These are phyloP conservation scores for Lomographa bimaculata DNA, from an alignment of 2,888 invertebrate species.

Conservation along the genomic window DNA sequence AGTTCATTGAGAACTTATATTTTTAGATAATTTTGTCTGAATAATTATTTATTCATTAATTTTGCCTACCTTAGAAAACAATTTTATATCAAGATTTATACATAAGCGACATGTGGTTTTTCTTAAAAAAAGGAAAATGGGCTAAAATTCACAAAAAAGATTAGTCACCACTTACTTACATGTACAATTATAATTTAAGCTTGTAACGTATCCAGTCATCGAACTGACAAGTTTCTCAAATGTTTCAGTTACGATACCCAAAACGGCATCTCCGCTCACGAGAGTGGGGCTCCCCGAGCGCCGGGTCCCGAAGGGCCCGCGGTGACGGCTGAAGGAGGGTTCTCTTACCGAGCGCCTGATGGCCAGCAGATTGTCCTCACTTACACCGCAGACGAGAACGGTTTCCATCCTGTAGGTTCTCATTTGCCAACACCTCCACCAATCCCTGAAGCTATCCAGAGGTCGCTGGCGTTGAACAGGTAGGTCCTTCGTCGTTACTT, in stretches of 20 bases:
- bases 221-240: too few species aligned
- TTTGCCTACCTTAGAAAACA: too few species aligned
- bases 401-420: constrained; percentile 85
- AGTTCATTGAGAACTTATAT: too few species aligned
- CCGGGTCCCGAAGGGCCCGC: constrained; percentile 79
- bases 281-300: constrained; percentile 83
- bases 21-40: too few species aligned
- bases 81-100: too few species aligned
- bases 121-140: too few species aligned
- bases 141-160: too few species aligned
- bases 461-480: constrained; percentile 74
- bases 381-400: constrained; percentile 89
- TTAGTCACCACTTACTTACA: too few species aligned
- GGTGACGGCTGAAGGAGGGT: constrained; percentile 86
- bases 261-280: constrained; percentile 85
- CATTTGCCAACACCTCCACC: constrained; percentile 85
- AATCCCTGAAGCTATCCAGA: constrained; percentile 82
- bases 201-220: too few species aligned
- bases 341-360: constrained; percentile 86
- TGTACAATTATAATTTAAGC: too few species aligned
- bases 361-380: constrained; percentile 85
- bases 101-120: too few species aligned
- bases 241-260: constrained; percentile 85
- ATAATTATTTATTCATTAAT: too few species aligned
- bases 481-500: constrained; percentile 58